Evolutionary conservation across 35 echinoderm and acorn worm genomes (phyloP), one percentile per base, ranked within the genome.

Genomic region (Hemicentrotus pulcherrimus): DNA sequence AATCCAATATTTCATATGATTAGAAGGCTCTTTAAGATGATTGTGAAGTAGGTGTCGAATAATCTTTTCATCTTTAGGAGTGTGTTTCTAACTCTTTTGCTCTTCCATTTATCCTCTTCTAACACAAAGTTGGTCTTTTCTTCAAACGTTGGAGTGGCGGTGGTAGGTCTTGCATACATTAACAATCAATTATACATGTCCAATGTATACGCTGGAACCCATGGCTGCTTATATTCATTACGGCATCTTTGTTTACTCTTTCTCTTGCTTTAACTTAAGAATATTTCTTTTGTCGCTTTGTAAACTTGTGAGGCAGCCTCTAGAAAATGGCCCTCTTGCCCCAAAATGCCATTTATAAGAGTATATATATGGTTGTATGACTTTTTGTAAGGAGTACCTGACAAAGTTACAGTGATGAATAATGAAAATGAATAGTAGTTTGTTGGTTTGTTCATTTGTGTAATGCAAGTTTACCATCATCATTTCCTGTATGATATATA

Each of bases 81-180:
- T 22, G 65, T 78, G 22, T 78, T 78, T 78, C 88, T 90, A 90
- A 90, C 88, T 47, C 88, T 90, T 41, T 90, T 41, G 88, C 88
- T 90, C 88, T 90, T 93, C 91, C 48, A 47, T 93, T 58, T 93
- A 58, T 93, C 46, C 46, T 93, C 91, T 58, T 93, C 48, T 93
- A 93, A 93, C 47, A 93, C 91, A 93, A 48, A 93, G 91, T 47
- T 46, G 91, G 91, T 58, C 46, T 93, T 31, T 58, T 93, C 91
- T 93, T 93, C 91, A 93, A 93, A 93, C 91, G 46, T 28, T 93
- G 91, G 91, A 93, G 91, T 93, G 91, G 91, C 91, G 91, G 47
- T 47, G 91, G 91, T 93, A 93, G 91, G 91, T 93, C 32, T 78
- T 16, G 9, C 16, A 14, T 59, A 11, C 16, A 78, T 78, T 78